These are phyloP conservation scores for Drosophila putrida DNA, from an alignment of 2,888 invertebrate species.

Conservation along the genomic window DNA sequence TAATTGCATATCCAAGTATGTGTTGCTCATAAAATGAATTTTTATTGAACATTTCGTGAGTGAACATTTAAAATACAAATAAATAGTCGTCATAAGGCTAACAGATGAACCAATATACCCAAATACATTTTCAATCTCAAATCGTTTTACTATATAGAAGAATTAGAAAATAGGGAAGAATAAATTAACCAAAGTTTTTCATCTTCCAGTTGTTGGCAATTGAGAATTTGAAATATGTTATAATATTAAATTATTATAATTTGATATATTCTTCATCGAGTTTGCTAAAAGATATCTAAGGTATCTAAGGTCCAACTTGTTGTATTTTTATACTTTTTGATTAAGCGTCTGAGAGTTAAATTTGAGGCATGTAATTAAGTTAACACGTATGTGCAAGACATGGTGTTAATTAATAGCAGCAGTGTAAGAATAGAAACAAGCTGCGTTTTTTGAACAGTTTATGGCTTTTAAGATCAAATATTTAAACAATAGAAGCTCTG, in stretches of 20 bases:
- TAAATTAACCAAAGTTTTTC: too few relatives aligned
- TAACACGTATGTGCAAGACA: conserved; percentile 58
- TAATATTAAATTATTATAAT: too few relatives aligned
- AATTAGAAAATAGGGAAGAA: too few relatives aligned
- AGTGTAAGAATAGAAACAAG: conserved; percentile 49
- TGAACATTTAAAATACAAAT: conserved; percentile 43
- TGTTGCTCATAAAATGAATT: conserved; percentile 37
- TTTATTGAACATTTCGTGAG: conserved; percentile 48
- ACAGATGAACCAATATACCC: conserved; percentile 8
- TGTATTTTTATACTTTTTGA: conserved; percentile 4
- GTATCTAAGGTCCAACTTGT: neutral
- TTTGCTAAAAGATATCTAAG: too few relatives aligned
- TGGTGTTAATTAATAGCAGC: conserved; percentile 51
- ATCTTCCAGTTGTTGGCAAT: too few relatives aligned
- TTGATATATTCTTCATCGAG: too few relatives aligned
- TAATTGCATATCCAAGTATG: conserved; percentile 57
- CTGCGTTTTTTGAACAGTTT: conserved; percentile 22
- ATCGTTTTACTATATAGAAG: too few relatives aligned
- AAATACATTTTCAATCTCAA: neutral
- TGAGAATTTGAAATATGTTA: too few relatives aligned
- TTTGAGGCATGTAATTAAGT: conserved; percentile 54
- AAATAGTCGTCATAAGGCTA: conserved; percentile 4
- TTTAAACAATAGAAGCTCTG: conserved; percentile 12
- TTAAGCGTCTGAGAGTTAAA: neutral
- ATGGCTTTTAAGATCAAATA: conserved; percentile 13